Conservation (phyloP, 2,113 vertebrate genomes). For the Alexandromys fortis region DNA sequence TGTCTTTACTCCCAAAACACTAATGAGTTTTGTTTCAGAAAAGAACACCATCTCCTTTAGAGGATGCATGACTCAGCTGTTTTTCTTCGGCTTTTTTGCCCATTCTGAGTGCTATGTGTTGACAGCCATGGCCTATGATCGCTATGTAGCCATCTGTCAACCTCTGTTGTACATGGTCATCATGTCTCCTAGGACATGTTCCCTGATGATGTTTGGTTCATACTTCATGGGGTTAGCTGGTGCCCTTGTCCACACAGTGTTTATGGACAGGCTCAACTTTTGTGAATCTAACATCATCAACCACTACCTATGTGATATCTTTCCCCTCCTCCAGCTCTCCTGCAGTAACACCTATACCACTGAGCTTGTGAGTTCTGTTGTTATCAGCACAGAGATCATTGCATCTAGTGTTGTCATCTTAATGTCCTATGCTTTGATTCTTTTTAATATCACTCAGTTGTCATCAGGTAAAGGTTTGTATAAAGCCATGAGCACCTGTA, state of each 20-base stretch:
- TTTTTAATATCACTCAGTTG: neutral
- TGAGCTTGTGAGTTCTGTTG: neutral
- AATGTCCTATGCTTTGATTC: neutral
- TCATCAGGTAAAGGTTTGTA: neutral
- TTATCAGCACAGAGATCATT: neutral
- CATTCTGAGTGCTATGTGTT: neutral
- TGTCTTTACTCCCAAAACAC: slow-evolving; percentile 33
- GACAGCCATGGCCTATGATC: neutral
- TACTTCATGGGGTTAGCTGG: neutral
- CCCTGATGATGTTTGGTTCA: neutral
- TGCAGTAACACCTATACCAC: neutral
- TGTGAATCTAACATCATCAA: slow-evolving; percentile 45
- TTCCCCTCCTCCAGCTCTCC: neutral
- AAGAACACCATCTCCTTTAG: slow-evolving; percentile 21
- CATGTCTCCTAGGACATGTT: neutral
- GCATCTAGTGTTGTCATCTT: neutral
- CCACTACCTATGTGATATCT: neutral
- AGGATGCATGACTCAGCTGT: slow-evolving; percentile 50
- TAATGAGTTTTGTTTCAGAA: slow-evolving; percentile 42
- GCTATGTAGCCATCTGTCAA: neutral
- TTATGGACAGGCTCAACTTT: slow-evolving; percentile 26
- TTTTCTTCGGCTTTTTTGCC: slow-evolving; percentile 64
- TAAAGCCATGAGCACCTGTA: neutral
- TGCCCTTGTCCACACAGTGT: neutral
- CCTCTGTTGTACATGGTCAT: neutral